Evolutionary conservation across 1,140 invertebrate species (phyloP).

Genomic region (Sweltsa coloradensis): DNA sequence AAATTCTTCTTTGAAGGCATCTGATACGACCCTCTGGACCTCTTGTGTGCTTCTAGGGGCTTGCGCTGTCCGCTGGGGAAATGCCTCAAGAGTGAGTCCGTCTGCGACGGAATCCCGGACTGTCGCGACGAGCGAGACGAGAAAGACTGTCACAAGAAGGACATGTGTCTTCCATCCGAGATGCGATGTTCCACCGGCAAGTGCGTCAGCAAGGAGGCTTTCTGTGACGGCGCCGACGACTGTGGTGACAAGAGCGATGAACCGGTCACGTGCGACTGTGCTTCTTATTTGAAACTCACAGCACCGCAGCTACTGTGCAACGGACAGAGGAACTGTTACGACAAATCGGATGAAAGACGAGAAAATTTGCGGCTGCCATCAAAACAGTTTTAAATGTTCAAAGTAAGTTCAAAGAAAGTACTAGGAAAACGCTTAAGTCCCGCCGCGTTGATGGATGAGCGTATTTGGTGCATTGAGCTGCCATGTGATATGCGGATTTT

Average conservation of each 20-base stretch:
- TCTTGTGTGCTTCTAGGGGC: constrained; percentile 25
- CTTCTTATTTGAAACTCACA: constrained; percentile 49
- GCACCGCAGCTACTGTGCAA: constrained; percentile 58
- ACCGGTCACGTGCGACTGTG: constrained; percentile 45
- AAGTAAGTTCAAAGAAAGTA: constrained; percentile 33
- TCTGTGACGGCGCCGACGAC: constrained; percentile 50
- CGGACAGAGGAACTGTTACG: constrained; percentile 61
- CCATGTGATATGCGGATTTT: no score
- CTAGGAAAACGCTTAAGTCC: no score
- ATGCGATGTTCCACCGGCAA: constrained; percentile 50
- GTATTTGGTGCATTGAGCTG: no score
- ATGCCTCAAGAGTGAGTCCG: constrained; percentile 44
- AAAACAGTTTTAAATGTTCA: constrained; percentile 34
- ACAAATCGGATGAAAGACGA: constrained; percentile 66
- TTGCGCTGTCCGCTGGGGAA: constrained; percentile 54
- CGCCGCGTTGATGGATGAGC: no score
- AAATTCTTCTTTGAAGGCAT: background rate
- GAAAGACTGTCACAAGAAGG: background rate
- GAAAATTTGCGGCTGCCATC: constrained; percentile 44
- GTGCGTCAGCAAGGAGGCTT: constrained; percentile 52
- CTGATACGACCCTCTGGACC: constrained; percentile 28
- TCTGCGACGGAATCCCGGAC: constrained; percentile 57
- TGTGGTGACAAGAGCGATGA: constrained; percentile 63
- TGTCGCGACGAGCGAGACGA: constrained; percentile 37
- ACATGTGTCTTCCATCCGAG: constrained; percentile 42